Evolutionary conservation across 1,140 invertebrate species (phyloP).

Genomic region (Philaenus spumarius): DNA sequence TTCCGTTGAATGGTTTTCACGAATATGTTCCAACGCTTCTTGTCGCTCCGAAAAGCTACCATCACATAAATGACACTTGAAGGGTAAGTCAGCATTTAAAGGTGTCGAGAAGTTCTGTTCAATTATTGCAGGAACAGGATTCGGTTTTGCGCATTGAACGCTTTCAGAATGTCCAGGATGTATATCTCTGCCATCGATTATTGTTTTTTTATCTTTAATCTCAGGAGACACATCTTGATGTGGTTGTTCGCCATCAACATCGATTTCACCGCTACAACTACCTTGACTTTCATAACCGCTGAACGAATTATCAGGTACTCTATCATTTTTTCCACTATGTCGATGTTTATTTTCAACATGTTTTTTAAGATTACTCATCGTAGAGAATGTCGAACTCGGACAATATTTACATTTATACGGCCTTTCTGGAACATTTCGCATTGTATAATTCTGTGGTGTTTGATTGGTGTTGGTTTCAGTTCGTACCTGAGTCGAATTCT

Average conservation of each 20-base stretch:
- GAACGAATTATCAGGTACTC: background rate
- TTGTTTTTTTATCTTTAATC: background rate
- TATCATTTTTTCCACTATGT: background rate
- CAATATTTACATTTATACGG: constrained; percentile 80
- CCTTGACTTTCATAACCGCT: constrained; percentile 39
- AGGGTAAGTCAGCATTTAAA: constrained; percentile 58
- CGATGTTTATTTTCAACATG: constrained; percentile 65
- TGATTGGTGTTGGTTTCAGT: background rate
- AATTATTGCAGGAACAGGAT: background rate
- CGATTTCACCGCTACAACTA: constrained; percentile 35
- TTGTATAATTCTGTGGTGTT: constrained; percentile 43
- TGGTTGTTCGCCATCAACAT: constrained; percentile 28
- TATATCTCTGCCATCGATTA: constrained; percentile 4
- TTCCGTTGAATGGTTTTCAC: constrained; percentile 58
- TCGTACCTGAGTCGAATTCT: background rate
- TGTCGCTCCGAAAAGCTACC: constrained; percentile 70
- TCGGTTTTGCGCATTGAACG: background rate
- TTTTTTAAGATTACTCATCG: constrained; percentile 68
- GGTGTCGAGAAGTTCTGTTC: background rate
- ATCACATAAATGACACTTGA: constrained; percentile 91
- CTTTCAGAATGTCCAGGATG: constrained; percentile 10
- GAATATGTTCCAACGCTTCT: constrained; percentile 75
- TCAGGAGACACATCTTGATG: background rate
- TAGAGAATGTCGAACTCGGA: constrained; percentile 79
- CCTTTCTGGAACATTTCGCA: constrained; percentile 67